These are phyloP conservation scores for Orchestia grillus DNA, from an alignment of 1,140 invertebrate genomes.

Conservation along the genomic window DNA sequence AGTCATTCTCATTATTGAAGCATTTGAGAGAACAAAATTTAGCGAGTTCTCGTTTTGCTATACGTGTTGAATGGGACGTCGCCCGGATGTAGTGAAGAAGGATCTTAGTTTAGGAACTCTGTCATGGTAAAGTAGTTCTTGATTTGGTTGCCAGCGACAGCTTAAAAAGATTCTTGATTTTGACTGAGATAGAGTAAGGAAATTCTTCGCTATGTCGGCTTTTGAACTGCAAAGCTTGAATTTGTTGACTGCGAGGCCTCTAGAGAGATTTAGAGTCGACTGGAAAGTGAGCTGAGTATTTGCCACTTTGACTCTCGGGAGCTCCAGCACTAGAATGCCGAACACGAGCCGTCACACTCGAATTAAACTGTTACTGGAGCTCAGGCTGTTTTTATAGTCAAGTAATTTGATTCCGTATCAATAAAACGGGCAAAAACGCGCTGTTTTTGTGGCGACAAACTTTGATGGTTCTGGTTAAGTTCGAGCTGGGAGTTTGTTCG, in stretches of 20 bases:
- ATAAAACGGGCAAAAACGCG: not conserved
- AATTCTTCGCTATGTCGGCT: not conserved
- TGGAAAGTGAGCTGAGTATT: not conserved
- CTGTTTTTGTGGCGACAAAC: not conserved
- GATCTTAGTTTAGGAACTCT: too few species aligned
- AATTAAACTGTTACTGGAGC: not conserved
- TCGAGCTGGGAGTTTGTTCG: not conserved
- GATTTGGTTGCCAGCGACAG: not conserved
- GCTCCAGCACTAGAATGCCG: not conserved
- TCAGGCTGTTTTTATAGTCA: not conserved
- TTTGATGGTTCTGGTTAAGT: not conserved
- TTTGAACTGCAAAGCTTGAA: not conserved
- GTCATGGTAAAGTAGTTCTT: too few species aligned
- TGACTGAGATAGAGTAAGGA: not conserved
- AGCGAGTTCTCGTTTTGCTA: not conserved
- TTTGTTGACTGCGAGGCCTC: not conserved
- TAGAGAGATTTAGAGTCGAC: not conserved
- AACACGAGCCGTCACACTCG: not conserved
- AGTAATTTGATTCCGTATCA: not conserved
- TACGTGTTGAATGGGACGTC: not conserved
- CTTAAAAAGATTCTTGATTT: not conserved
- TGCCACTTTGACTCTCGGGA: not conserved
- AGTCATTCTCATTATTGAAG: not conserved
- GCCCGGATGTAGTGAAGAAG: too few species aligned
- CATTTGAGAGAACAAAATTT: not conserved